These are phyloP conservation scores for Pitangus sulphuratus DNA, from an alignment of 2,797 vertebrate species.

Conservation along the genomic window DNA sequence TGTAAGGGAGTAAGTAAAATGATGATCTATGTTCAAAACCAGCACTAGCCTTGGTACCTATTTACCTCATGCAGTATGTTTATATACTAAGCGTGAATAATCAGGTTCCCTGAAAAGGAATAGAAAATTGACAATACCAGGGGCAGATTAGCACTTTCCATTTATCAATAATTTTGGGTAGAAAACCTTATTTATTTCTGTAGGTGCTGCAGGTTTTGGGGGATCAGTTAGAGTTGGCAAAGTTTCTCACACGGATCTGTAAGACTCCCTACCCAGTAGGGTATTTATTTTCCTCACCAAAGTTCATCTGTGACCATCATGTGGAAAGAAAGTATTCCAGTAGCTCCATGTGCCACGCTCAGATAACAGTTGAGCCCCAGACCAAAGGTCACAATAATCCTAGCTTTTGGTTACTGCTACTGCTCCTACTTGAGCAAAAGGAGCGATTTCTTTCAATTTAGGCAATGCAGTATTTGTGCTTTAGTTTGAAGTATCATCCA, in stretches of 20 bases:
- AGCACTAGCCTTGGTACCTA: conserved; percentile 51
- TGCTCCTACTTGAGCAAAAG: conserved; percentile 35
- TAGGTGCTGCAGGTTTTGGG: background rate
- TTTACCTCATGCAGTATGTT: conserved; percentile 51
- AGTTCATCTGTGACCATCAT: background rate
- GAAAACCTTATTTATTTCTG: conserved; percentile 3
- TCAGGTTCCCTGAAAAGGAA: conserved; percentile 30
- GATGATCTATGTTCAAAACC: conserved; percentile 52
- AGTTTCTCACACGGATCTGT: background rate
- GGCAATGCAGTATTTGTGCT: background rate
- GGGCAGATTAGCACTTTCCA: background rate
- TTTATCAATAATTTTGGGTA: conserved; percentile 28
- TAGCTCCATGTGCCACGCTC: background rate
- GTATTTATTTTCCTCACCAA: background rate
- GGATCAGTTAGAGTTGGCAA: background rate
- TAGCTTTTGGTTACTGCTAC: background rate
- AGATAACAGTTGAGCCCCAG: background rate
- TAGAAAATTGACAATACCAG: conserved; percentile 37
- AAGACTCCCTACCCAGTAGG: background rate
- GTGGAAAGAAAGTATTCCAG: background rate
- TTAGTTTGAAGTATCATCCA: conserved; percentile 38
- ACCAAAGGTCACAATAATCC: background rate
- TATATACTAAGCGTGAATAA: conserved; percentile 59
- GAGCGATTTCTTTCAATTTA: conserved; percentile 53
- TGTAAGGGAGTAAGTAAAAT: conserved; percentile 60